A percentile compares a stretch with the other conserved stretches of the same genome.
Evolutionary conservation across 2,888 invertebrate genomes (phyloP).

Genomic region (Schizotus pectinicornis): DNA sequence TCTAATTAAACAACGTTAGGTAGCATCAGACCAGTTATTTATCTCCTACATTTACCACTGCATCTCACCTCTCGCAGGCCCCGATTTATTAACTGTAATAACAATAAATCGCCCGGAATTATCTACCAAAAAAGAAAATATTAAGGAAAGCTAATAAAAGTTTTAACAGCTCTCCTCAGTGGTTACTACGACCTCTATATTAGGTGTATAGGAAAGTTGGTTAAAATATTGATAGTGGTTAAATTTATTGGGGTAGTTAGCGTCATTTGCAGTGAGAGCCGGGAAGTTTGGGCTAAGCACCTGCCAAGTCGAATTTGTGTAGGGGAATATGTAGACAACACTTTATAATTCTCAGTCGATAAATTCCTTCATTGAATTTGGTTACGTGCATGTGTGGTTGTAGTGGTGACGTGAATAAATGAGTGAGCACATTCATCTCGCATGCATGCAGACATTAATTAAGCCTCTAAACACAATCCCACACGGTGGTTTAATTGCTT

Average conservation of each 20-base stretch:
- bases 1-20: slow-evolving; percentile 23
- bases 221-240: slow-evolving; percentile 16
- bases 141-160: slow-evolving; percentile 6
- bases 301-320: slow-evolving; percentile 33
- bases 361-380: slow-evolving; percentile 25
- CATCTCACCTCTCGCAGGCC: no score
- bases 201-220: slow-evolving; percentile 1
- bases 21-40: slow-evolving; percentile 18
- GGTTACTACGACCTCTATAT: no score
- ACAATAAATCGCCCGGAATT: not conserved
- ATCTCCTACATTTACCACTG: not conserved
- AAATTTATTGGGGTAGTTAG: slow-evolving; percentile 28
- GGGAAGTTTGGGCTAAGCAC: slow-evolving; percentile 33
- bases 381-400: slow-evolving; percentile 7
- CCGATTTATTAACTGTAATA: no score
- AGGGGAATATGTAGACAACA: slow-evolving; percentile 17
- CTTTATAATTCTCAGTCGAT: slow-evolving; percentile 27
- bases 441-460: slow-evolving; percentile 34
- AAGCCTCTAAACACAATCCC: slow-evolving; percentile 31
- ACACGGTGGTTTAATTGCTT: slow-evolving; percentile 32
- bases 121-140: not conserved
- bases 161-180: slow-evolving; percentile 4
- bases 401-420: slow-evolving; percentile 30
- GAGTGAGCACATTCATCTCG: slow-evolving; percentile 28
- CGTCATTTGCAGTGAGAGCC: slow-evolving; percentile 21